A percentile compares a stretch with the other conserved stretches of the same genome.
These are phyloP conservation scores for Microctonus brassicae DNA, from an alignment of 2,888 invertebrate genomes.

Conservation along the genomic window DNA sequence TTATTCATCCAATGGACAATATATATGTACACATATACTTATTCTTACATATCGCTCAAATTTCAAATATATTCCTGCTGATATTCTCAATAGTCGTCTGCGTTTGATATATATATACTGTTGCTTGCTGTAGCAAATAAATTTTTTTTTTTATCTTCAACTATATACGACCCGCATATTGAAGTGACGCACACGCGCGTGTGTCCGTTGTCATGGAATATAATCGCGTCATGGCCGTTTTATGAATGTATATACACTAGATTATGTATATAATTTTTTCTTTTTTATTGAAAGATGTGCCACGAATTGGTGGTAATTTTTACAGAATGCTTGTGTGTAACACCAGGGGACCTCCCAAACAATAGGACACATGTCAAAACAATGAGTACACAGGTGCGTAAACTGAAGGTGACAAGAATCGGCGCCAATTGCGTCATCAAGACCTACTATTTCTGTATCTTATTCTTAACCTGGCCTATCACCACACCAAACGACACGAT, in stretches of 20 bases:
- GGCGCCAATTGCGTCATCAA: conserved; percentile 48
- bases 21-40: background rate
- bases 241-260: too few species aligned
- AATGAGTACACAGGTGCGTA: conserved; percentile 65
- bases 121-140: background rate
- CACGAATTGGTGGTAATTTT: conserved; percentile 10
- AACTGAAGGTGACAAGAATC: conserved; percentile 44
- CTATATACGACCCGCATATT: conserved; percentile 56
- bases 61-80: conserved; percentile 26
- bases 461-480: too few species aligned
- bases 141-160: conserved; percentile 49
- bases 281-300: conserved; percentile 24
- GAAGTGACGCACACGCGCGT: conserved; percentile 44
- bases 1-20: background rate
- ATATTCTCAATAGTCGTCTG: too few species aligned
- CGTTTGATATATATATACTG: background rate
- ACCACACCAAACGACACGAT: too few species aligned
- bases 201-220: conserved; percentile 41
- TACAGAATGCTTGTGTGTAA: conserved; percentile 13
- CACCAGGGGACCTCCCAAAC: conserved; percentile 48
- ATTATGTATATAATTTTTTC: conserved; percentile 13
- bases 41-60: background rate
- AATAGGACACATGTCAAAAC: conserved; percentile 68
- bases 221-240: conserved; percentile 25
- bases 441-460: conserved; percentile 22